These are phyloP conservation scores for Troides helena DNA, from an alignment of 2,888 invertebrate genomes.

Conservation along the genomic window DNA sequence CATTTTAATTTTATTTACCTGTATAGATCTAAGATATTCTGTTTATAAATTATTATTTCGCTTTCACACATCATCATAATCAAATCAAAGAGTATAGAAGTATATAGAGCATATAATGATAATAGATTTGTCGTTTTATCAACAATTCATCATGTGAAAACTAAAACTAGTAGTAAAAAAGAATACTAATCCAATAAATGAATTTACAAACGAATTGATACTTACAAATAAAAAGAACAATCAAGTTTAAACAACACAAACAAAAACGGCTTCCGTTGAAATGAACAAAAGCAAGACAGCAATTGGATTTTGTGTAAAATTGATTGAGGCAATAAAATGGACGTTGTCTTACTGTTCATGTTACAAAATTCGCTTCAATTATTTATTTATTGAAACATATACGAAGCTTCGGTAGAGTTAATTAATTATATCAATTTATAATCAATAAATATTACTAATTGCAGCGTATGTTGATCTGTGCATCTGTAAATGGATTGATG, in stretches of 20 bases:
- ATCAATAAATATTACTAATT: no score
- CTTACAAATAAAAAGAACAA: slow-evolving; percentile 19
- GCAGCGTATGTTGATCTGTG: no score
- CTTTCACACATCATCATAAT: no score
- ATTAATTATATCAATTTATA: no score
- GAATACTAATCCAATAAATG: not conserved
- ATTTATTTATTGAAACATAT: not conserved
- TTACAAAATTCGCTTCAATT: not conserved
- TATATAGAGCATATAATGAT: no score
- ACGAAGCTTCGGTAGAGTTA: no score
- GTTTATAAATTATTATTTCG: no score
- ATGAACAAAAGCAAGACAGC: slow-evolving; percentile 7
- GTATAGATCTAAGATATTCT: no score
- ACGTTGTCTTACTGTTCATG: not conserved
- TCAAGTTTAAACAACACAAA: slow-evolving; percentile 18
- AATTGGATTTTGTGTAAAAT: slow-evolving; percentile 19
- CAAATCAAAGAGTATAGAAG: no score
- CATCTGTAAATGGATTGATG: no score
- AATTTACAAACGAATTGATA: not conserved
- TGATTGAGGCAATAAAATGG: slow-evolving; percentile 12
- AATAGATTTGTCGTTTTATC: not conserved
- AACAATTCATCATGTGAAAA: not conserved
- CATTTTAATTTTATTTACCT: no score
- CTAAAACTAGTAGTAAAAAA: not conserved
- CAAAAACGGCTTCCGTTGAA: slow-evolving; percentile 18